Percentiles rank a stretch among this genome's conserved stretches.
Evolutionary conservation across 1,140 invertebrate genomes (phyloP).

Genomic region (Drosophila subobscura): DNA sequence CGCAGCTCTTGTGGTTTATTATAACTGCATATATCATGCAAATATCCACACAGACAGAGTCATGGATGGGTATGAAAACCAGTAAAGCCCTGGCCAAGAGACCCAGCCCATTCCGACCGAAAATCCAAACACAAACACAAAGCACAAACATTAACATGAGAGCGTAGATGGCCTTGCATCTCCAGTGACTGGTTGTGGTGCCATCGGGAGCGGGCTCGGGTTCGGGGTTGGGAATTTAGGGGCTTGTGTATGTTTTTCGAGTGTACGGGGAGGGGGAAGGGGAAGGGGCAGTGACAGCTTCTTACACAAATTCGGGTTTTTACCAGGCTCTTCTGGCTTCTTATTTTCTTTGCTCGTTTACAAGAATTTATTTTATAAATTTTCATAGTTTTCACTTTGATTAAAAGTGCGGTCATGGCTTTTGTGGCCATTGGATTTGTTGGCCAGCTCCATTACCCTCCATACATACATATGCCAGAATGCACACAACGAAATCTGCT

Average conservation of each 20-base stretch:
- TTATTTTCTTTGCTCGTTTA: slow-evolving; percentile 37
- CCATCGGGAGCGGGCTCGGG: not conserved
- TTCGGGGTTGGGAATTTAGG: no score
- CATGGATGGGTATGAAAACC: not conserved
- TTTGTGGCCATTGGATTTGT: slow-evolving; percentile 55
- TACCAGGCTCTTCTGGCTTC: slow-evolving; percentile 19
- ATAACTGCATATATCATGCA: slow-evolving; percentile 79
- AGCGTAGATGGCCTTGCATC: slow-evolving; percentile 12
- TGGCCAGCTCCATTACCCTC: slow-evolving; percentile 64
- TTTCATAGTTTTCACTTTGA: slow-evolving; percentile 81
- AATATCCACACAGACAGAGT: slow-evolving; percentile 36
- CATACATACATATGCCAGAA: slow-evolving; percentile 1
- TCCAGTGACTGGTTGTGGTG: slow-evolving; percentile 40
- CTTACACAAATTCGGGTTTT: slow-evolving; percentile 58
- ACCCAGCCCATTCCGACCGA: slow-evolving; percentile 27
- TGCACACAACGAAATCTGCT: not conserved
- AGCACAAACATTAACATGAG: slow-evolving; percentile 20
- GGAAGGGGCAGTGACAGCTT: slow-evolving; percentile 27
- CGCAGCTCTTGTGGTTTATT: slow-evolving; percentile 77
- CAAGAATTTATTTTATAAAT: slow-evolving; percentile 77
- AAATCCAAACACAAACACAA: slow-evolving; percentile 37
- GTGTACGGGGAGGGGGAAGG: slow-evolving; percentile 1
- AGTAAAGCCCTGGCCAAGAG: slow-evolving; percentile 2
- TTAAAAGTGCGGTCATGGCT: slow-evolving; percentile 79
- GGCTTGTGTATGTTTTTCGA: slow-evolving; percentile 3